A percentile compares a stretch with the other conserved stretches of the same genome.
Evolutionary conservation across 1,140 invertebrate species (phyloP).

Genomic region (Ptiloglossa arizonensis): DNA sequence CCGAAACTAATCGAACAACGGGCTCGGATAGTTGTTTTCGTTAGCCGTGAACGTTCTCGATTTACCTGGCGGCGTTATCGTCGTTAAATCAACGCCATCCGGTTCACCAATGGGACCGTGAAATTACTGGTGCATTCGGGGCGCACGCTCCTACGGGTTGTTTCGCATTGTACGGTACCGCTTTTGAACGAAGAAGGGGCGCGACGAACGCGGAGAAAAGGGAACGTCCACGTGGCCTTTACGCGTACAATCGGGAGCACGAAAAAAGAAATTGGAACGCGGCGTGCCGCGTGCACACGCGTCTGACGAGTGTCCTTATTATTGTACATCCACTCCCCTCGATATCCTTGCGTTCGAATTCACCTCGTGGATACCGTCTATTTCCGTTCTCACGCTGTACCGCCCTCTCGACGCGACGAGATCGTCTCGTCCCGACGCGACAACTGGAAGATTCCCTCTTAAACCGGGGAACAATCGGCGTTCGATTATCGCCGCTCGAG

Average conservation of each 20-base stretch:
- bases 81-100: not conserved
- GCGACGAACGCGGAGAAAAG: conserved; percentile 36
- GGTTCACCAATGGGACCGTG: not conserved
- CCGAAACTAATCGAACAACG: too few relatives aligned
- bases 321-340: conserved; percentile 53
- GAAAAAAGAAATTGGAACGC: conserved; percentile 26
- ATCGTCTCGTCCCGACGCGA: not conserved
- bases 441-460: not conserved
- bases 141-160: not conserved
- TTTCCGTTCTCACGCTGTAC: conserved; percentile 62
- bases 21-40: too few relatives aligned
- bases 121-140: not conserved
- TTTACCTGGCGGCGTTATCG: not conserved
- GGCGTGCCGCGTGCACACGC: not conserved
- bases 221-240: conserved; percentile 45
- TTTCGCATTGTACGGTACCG: conserved; percentile 47
- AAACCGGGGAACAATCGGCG: not conserved
- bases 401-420: not conserved
- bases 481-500: not conserved
- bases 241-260: not conserved
- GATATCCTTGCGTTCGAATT: conserved; percentile 55
- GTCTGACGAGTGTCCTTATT: conserved; percentile 73
- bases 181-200: conserved; percentile 16
- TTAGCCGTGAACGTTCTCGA: not conserved
- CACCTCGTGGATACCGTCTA: conserved; percentile 43